Conservation (phyloP, 2,113 vertebrate genomes). For the Apteryx owenii region DNA sequence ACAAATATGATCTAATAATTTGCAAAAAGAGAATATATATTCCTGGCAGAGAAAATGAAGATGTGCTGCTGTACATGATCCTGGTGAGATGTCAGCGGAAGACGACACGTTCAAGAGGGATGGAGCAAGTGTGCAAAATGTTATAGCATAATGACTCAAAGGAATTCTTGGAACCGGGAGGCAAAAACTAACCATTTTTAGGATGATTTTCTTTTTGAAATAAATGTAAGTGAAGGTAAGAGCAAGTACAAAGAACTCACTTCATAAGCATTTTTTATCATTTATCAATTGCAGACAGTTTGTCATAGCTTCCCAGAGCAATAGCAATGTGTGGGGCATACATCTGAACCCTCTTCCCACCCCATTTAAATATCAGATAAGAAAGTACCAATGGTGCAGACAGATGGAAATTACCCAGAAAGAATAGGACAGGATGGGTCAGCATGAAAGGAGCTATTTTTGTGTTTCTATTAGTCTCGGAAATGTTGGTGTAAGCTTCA, state of each 20-base stretch:
- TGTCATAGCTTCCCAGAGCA: not conserved
- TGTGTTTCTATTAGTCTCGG: not conserved
- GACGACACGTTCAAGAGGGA: not conserved
- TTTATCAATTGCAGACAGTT: not conserved
- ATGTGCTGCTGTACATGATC: not conserved
- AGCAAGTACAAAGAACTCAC: not conserved
- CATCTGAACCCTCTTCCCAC: not conserved
- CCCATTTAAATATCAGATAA: not conserved
- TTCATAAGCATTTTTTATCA: not conserved
- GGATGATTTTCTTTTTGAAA: not conserved
- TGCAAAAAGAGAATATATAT: not conserved
- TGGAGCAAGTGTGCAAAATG: not conserved
- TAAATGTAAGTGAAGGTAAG: not conserved
- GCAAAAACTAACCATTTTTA: fast-evolving
- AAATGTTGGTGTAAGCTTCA: not conserved
- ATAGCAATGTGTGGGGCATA: not conserved
- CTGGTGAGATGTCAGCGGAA: not conserved
- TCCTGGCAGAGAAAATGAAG: not conserved
- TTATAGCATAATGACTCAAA: not conserved
- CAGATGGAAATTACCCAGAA: not conserved
- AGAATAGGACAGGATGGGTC: not conserved
- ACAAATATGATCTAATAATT: not conserved
- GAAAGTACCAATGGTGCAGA: not conserved
- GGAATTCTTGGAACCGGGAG: not conserved
- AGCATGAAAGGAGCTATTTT: not conserved